phyloP scores from a whole-genome alignment of 2,113 vertebrate species.

The Aptenodytes forsteri region DNA sequence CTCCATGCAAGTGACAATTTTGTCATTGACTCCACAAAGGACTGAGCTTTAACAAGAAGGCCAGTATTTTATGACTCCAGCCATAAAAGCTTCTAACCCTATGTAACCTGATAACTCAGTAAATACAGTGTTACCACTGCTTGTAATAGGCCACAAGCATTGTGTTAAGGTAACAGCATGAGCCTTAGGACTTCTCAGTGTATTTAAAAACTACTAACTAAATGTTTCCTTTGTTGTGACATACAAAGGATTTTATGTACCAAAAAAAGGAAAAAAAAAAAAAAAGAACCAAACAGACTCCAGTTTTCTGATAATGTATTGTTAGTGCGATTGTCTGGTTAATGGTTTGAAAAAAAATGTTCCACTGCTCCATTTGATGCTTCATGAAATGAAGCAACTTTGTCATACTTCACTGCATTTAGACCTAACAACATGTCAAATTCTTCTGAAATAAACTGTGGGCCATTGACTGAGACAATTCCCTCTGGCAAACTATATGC shows the following conservation, averaged over 20 bases:
- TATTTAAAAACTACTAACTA: neutral
- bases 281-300: neutral
- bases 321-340: slow-evolving; percentile 41
- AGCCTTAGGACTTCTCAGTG: neutral
- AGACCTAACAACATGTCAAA: slow-evolving; percentile 10
- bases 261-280: fast-evolving
- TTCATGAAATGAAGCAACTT: slow-evolving; percentile 53
- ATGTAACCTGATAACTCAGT: neutral
- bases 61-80: neutral
- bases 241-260: neutral
- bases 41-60: neutral
- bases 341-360: slow-evolving; percentile 58
- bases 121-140: neutral
- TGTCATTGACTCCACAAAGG: neutral
- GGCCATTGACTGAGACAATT: slow-evolving; percentile 12
- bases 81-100: neutral
- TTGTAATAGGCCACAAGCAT: neutral
- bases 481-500: slow-evolving; percentile 2
- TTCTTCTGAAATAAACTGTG: slow-evolving; percentile 54
- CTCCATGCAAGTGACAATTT: neutral
- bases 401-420: slow-evolving; percentile 34
- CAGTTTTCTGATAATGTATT: neutral
- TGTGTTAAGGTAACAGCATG: neutral
- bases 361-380: slow-evolving; percentile 26
- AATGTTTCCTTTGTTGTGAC: neutral